A percentile compares a stretch with the other conserved stretches of the same genome.
Evolutionary conservation across 2,113 vertebrate species (phyloP).

Genomic region (Gadus macrocephalus): DNA sequence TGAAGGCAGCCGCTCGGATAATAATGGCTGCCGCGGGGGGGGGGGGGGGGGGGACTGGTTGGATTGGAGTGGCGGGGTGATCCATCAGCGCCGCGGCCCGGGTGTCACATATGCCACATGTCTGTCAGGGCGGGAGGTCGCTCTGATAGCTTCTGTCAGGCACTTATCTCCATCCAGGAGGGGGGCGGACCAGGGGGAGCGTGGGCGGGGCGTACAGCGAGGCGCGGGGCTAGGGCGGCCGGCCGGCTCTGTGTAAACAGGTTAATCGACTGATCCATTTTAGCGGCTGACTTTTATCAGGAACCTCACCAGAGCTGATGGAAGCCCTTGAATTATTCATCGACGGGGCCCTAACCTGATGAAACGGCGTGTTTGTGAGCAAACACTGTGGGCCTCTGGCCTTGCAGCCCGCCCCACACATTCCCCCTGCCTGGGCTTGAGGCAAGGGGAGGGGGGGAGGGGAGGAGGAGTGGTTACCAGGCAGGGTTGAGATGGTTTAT

Average conservation of each 20-base stretch:
- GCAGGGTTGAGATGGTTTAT: constrained; percentile 66
- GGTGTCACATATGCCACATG: constrained; percentile 61
- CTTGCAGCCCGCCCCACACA: constrained; percentile 30
- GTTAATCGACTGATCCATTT: constrained; percentile 93
- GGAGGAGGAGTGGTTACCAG: constrained; percentile 64
- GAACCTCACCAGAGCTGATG: constrained; percentile 83
- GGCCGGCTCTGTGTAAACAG: constrained; percentile 83
- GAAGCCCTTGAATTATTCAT: constrained; percentile 91
- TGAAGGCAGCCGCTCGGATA: constrained; percentile 47
- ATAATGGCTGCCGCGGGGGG: constrained; percentile 60
- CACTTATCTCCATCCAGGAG: constrained; percentile 69
- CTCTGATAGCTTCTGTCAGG: constrained; percentile 74
- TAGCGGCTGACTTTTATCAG: constrained; percentile 91
- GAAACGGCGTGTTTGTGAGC: constrained; percentile 82
- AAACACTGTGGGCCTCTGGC: constrained; percentile 71
- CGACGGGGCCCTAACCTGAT: constrained; percentile 80
- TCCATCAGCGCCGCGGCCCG: constrained; percentile 66
- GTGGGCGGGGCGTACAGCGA: constrained; percentile 32
- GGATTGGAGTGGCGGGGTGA: constrained; percentile 26
- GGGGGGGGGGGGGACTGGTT: constrained; percentile 21
- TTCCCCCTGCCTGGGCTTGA: constrained; percentile 27
- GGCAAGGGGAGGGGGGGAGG: constrained; percentile 25
- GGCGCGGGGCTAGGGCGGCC: constrained; percentile 51
- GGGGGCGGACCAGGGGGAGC: constrained; percentile 25
- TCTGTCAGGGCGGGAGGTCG: constrained; percentile 59